phyloP scores from a whole-genome alignment of 1,140 invertebrate genomes.

The Subanguina moxae region DNA sequence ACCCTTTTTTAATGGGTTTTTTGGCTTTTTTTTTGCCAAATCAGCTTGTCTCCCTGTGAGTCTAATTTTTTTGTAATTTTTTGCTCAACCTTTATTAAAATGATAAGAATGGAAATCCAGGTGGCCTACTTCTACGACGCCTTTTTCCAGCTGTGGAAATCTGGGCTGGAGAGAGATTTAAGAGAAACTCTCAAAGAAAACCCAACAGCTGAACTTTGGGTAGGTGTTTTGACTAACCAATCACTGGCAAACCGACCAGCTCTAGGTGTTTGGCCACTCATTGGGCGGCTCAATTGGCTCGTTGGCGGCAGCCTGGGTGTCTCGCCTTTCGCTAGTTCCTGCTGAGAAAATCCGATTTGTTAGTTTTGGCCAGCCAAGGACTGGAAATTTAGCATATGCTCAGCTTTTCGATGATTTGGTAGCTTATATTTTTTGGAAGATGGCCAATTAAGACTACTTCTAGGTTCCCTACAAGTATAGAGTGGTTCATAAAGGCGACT shows the following conservation, averaged over 20 bases:
- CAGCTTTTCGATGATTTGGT: slow-evolving; percentile 36
- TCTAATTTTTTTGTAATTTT: too few species aligned
- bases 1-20: too few species aligned
- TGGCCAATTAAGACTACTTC: not conserved
- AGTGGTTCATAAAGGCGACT: slow-evolving; percentile 34
- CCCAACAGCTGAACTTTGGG: slow-evolving; percentile 40
- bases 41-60: too few species aligned
- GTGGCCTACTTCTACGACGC: slow-evolving; percentile 38
- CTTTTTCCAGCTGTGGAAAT: slow-evolving; percentile 41
- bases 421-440: not conserved
- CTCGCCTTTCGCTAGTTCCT: slow-evolving; percentile 26
- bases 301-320: slow-evolving; percentile 41
- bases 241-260: not conserved
- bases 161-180: slow-evolving; percentile 35
- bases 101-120: slow-evolving; percentile 15
- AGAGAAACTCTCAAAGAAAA: slow-evolving; percentile 18
- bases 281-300: slow-evolving; percentile 34
- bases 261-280: slow-evolving; percentile 38
- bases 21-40: too few species aligned
- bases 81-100: too few species aligned
- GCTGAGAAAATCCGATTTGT: slow-evolving; percentile 28
- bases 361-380: slow-evolving; percentile 41
- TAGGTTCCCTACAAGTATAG: slow-evolving; percentile 41
- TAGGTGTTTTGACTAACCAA: slow-evolving; percentile 23
- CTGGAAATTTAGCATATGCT: slow-evolving; percentile 42